A percentile compares a stretch with the other conserved stretches of the same genome.
phyloP scores from a whole-genome alignment of 1,140 invertebrate species.

The Tigriopus japonicus region DNA sequence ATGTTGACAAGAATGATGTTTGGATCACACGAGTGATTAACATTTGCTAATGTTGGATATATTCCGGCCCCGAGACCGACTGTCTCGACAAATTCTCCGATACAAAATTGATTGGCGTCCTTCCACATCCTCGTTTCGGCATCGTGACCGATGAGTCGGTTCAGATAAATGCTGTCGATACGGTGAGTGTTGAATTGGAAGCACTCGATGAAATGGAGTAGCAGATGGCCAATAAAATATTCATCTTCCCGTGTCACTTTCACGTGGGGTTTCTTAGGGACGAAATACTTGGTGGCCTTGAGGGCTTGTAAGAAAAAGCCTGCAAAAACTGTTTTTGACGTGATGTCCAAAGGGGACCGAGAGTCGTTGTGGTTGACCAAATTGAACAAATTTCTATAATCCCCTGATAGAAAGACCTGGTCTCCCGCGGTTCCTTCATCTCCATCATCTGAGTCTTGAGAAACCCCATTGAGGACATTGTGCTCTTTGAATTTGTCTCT shows the following conservation, averaged over 20 bases:
- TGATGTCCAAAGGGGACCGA: background rate
- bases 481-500: background rate
- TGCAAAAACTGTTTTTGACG: conserved; percentile 4
- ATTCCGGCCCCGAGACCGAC: conserved; percentile 2
- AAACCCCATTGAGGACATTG: background rate
- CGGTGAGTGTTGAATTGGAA: conserved; percentile 12
- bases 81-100: conserved; percentile 13
- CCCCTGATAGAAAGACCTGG: background rate
- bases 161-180: conserved; percentile 4
- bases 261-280: background rate
- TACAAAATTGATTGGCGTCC: conserved; percentile 4
- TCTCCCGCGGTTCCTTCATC: background rate
- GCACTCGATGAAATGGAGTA: conserved; percentile 7
- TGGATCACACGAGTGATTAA: conserved; percentile 15
- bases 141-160: conserved; percentile 8
- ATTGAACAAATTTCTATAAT: conserved; percentile 1
- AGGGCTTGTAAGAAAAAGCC: background rate
- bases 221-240: background rate
- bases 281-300: conserved; percentile 1
- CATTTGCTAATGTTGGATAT: conserved; percentile 11
- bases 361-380: background rate
- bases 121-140: conserved; percentile 9
- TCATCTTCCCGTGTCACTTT: conserved; percentile 2
- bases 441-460: no score
- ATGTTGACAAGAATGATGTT: conserved; percentile 7